Base-by-base conservation (phyloP, 2,888 invertebrate species). In the Ormia ochracea region DNA sequence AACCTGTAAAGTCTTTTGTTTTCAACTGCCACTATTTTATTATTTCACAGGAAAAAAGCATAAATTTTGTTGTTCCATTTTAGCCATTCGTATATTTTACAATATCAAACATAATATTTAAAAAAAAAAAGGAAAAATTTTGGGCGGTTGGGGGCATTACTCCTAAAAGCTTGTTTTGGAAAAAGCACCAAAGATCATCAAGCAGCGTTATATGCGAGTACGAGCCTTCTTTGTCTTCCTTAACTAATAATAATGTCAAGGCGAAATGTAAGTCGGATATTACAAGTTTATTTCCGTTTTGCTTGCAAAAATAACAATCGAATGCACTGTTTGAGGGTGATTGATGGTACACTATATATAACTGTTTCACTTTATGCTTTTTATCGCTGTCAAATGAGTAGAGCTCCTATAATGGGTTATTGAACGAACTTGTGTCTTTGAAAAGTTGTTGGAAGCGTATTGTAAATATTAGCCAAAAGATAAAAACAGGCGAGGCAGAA, bases 261-360 rank as follows among this genome's bases (percentile, higher is more conserved):
- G 81, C 68, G 70, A 68, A 26, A 48, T 70, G 75, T 72, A 70
- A n/a, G 54, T 54, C 75, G 82, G 78, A 82, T 75, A 83, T 81
- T 72, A 69, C 69, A 81, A 82, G 63, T 80, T 78, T 65, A 82
- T 77, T 82, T 82, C 82, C 82, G 81, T 81, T 74, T 77, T 70
- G 76, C 65, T 70, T 70, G 56, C 63, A 23, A 69, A 69, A 56
- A 76, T 76, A 69, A 23, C 59, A 61, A 38, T 76, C 61, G 56
- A 56, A 48, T 66, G 1, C 45, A 56, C 26, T 28, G 21, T 48
- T 63, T 14, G 21, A 41, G 48, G 69, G 63, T 69, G 63, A 73
- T 66, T 74, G 50, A 74, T 66, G 41, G 14, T 26, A n/a, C 52
- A n/a, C 38, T n/a, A 63, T 14, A 23, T 10, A 50, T 14, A 17